Evolutionary conservation across 1,140 invertebrate species (phyloP), one percentile per base, ranked within the genome.

Genomic region (Drosophila nebulosa): DNA sequence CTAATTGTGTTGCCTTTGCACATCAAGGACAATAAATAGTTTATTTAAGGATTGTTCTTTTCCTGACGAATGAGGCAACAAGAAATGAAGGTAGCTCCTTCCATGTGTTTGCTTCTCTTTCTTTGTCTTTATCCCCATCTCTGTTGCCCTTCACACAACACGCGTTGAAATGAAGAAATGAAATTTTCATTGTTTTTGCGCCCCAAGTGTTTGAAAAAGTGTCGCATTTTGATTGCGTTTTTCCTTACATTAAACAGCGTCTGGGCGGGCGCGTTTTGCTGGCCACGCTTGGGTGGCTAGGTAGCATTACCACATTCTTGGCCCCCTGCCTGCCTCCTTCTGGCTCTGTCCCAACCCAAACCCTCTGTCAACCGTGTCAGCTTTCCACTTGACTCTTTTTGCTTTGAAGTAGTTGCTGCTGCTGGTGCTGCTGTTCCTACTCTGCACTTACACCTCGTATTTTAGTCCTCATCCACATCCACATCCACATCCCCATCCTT

Each of bases 151-250:
- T 42, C 16, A 46, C 14, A 51, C 63, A 53, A 59, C 57, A 74
- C 69, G 81, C 78, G 81, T 80, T 63, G 64, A 81, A 88, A 86
- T 86, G 83, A 78, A 86, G 74, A 81, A 86, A 86, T 86, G 65
- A 86, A 86, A 86, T 66, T 86, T 86, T 86, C 83, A 88, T 86
- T 86, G 78, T 83, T 73, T 79, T 69, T 64, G 69, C 57, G 64
- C 77, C 71, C 78, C 75, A 76, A 88, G 83, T 88, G 83, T 79
- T 86, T 86, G 80, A 80, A 88, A 88, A 86, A 86, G 78, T 83
- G 83, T 88, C 83, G 83, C 69, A 88, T 83, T 86, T 88, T 88
- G 83, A 88, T 88, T 81, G 77, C 75, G 83, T 88, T 88, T 83
- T 78, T 78, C 69, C 81, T 74, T 71, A 78, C 74, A 75, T 86